These are phyloP conservation scores for Abrostola triplasia DNA, from an alignment of 2,888 invertebrate species.

Conservation along the genomic window DNA sequence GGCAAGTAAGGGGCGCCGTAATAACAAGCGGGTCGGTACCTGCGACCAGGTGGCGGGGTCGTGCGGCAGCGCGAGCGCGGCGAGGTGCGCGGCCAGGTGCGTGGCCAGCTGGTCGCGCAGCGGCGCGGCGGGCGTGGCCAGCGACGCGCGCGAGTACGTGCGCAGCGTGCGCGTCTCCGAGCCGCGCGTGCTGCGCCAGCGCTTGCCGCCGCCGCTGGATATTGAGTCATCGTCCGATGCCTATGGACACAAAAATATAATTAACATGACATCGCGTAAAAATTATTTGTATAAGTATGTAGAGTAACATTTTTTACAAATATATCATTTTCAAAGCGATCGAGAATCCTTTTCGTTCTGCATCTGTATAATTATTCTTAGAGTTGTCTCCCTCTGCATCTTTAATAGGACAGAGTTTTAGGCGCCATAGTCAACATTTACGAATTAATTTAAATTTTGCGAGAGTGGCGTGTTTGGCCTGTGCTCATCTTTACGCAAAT, in stretches of 20 bases:
- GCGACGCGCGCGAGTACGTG: conserved; percentile 46
- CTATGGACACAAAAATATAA: conserved; percentile 51
- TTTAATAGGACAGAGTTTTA: too few species aligned
- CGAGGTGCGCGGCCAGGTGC: conserved; percentile 63
- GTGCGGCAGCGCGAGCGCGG: conserved; percentile 68
- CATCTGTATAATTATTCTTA: too few species aligned
- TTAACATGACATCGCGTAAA: background rate
- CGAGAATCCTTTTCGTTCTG: too few species aligned
- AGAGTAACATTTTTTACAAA: too few species aligned
- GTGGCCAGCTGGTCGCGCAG: conserved; percentile 70
- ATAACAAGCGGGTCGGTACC: conserved; percentile 53
- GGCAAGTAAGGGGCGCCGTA: too few species aligned
- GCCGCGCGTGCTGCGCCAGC: conserved; percentile 83
- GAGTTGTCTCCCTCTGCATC: too few species aligned
- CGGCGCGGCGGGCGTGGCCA: conserved; percentile 93
- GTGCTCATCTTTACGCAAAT: background rate
- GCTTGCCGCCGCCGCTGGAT: conserved; percentile 74
- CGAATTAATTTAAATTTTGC: too few species aligned
- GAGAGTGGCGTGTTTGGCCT: too few species aligned
- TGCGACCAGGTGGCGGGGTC: conserved; percentile 77
- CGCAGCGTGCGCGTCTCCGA: conserved; percentile 78
- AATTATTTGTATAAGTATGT: background rate
- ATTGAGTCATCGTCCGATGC: conserved; percentile 81
- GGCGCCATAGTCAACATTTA: too few species aligned
- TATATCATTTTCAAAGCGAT: too few species aligned